Base-by-base conservation (phyloP, 2,113 vertebrate species). In the Phoxinus phoxinus region DNA sequence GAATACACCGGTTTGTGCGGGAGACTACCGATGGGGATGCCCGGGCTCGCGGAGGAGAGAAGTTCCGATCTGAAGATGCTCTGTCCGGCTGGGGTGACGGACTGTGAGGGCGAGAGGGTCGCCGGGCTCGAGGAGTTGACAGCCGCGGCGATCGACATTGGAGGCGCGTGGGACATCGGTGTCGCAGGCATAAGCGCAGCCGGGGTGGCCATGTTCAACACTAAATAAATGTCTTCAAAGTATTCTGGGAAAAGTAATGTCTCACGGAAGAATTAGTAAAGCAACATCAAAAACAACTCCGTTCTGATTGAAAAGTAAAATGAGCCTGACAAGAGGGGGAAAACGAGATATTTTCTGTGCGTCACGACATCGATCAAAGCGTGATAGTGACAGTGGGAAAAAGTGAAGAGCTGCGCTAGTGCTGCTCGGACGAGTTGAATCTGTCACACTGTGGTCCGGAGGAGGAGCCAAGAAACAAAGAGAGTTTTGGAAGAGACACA, bases 1-100 rank as follows among this genome's bases (percentile, higher is more conserved):
- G 97, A 97, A 92, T 99, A 99, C 87, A 98, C 97, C 23, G 97
- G 97, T 87, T 99, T 98, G 89, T 94, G 90, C 89, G 95, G 92
- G 88, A 93, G 94, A 92, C 73, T 91, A 91, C 93, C 87, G 78
- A 93, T 93, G 83, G 94, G 93, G 86, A 90, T 92, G 86, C 85
- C 93, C 83, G 91, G 91, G 72, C 93, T 95, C 87, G 94, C 90
- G 84, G 92, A 91, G 4, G 93, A 92, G 69, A 96, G 89, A 90
- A 96, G 93, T 90, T 97, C 97, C 86, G 96, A 92, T 73, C 96
- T 91, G 93, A 97, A 97, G 86, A 96, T 95, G 92, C 94, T 95
- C 17, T 95, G 95, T 92, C 94, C 94, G 63, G 96, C 78, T 86
- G 91, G 91, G 35, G 90, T 78, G 35, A 89, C 86, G 85, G 94